Conservation (phyloP, 2,113 vertebrate species). For the Perca fluviatilis region DNA sequence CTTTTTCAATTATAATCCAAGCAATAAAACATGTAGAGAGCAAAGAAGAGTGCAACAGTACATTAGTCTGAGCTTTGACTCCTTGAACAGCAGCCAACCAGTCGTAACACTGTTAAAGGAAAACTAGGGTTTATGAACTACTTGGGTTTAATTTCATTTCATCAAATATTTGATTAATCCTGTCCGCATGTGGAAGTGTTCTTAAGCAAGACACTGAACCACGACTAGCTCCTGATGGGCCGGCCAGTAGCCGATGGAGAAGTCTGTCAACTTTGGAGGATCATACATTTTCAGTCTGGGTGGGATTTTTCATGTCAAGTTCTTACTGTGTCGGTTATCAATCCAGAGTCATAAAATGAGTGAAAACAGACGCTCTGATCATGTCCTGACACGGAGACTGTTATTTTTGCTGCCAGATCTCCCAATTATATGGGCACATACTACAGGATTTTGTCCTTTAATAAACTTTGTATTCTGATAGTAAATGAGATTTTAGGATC, state of each 20-base stretch:
- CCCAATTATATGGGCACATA: not conserved
- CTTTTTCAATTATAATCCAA: not conserved
- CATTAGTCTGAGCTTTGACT: not conserved
- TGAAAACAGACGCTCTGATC: slow-evolving; percentile 33
- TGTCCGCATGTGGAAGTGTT: no score
- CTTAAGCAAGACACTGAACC: no score
- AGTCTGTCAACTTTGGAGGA: not conserved
- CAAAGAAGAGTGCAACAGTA: not conserved
- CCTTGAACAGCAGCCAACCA: not conserved
- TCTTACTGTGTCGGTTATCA: not conserved
- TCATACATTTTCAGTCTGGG: slow-evolving; percentile 16
- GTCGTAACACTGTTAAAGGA: not conserved
- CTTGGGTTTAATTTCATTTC: no score
- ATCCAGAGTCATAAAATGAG: slow-evolving; percentile 7
- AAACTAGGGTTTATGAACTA: no score
- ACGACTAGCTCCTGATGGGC: no score
- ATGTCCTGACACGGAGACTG: slow-evolving; percentile 19
- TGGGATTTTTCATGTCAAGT: not conserved
- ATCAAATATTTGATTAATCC: no score
- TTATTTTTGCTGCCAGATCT: slow-evolving; percentile 15
- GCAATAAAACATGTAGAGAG: not conserved
- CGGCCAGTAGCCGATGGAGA: not conserved
- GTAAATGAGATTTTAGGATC: slow-evolving; percentile 10
- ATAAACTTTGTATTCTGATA: not conserved
- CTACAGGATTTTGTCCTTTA: not conserved